phyloP scores from a whole-genome alignment of 92 coral and sea anemone genomes.

The Siderastrea siderea region DNA sequence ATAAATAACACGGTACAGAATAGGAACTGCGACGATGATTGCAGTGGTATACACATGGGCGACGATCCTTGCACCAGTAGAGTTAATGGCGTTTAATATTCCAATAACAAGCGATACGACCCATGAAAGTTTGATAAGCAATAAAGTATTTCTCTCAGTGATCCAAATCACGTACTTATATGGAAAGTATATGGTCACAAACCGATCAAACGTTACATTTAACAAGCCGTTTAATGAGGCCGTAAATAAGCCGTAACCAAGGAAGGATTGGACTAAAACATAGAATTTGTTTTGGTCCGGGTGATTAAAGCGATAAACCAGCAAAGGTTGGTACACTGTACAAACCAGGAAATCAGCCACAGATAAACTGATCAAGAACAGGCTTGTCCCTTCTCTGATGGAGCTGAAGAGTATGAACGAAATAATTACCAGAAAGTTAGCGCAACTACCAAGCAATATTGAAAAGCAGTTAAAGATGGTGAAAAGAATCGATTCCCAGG shows the following conservation, averaged over 20 bases:
- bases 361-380: slow-evolving; percentile 32
- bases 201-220: slow-evolving; percentile 38
- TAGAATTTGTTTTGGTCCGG: background rate
- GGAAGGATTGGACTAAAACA: background rate
- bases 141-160: background rate
- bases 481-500: background rate
- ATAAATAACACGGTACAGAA: slow-evolving; percentile 24
- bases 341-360: slow-evolving; percentile 43
- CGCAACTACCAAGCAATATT: slow-evolving; percentile 12
- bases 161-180: slow-evolving; percentile 28
- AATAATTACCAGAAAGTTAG: slow-evolving; percentile 21
- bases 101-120: background rate
- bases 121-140: slow-evolving; percentile 15
- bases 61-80: background rate
- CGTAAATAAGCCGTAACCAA: slow-evolving; percentile 15
- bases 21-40: slow-evolving; percentile 6
- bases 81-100: background rate
- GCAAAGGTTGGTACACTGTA: slow-evolving; percentile 16
- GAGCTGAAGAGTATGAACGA: slow-evolving; percentile 9
- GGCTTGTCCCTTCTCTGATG: background rate
- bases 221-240: slow-evolving; percentile 34
- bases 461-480: background rate
- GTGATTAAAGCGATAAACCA: background rate
- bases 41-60: background rate
- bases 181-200: slow-evolving; percentile 33